phyloP scores from a whole-genome alignment of 2,797 vertebrate genomes.

The Fundulus diaphanus region DNA sequence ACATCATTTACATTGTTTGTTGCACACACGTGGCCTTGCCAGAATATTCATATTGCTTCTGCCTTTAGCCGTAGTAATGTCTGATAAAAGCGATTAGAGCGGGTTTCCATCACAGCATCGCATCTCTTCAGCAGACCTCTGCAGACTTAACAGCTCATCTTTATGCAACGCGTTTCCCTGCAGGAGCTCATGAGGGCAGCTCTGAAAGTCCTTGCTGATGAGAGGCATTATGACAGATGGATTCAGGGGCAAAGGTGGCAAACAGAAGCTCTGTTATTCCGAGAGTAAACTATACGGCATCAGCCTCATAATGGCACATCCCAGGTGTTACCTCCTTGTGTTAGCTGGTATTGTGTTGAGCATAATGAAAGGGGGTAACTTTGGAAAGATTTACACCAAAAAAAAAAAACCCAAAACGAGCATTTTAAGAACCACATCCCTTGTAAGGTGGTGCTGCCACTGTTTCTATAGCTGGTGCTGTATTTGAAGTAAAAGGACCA shows the following conservation, averaged over 20 bases:
- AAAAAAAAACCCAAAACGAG: neutral
- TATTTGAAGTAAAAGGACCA: neutral
- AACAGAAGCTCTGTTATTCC: neutral
- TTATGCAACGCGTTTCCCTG: constrained; percentile 6
- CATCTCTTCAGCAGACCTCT: constrained; percentile 9
- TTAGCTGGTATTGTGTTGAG: neutral
- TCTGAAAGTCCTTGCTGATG: constrained; percentile 12
- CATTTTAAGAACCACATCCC: neutral
- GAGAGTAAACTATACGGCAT: neutral
- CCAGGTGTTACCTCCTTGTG: neutral
- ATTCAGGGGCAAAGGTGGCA: constrained; percentile 11
- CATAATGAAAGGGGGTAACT: neutral
- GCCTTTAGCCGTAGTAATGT: neutral
- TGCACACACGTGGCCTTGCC: neutral
- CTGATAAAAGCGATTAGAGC: constrained; percentile 17
- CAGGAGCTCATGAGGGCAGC: constrained; percentile 13
- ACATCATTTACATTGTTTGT: constrained; percentile 5
- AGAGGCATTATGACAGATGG: constrained; percentile 4
- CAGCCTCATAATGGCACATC: neutral
- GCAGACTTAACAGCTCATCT: constrained; percentile 10
- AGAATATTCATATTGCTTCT: neutral
- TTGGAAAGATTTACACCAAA: too few relatives aligned
- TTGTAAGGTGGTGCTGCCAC: neutral
- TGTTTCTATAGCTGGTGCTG: neutral
- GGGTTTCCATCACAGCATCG: neutral